Evolutionary conservation across 2,113 vertebrate species (phyloP).

Genomic region (Plotosus lineatus): DNA sequence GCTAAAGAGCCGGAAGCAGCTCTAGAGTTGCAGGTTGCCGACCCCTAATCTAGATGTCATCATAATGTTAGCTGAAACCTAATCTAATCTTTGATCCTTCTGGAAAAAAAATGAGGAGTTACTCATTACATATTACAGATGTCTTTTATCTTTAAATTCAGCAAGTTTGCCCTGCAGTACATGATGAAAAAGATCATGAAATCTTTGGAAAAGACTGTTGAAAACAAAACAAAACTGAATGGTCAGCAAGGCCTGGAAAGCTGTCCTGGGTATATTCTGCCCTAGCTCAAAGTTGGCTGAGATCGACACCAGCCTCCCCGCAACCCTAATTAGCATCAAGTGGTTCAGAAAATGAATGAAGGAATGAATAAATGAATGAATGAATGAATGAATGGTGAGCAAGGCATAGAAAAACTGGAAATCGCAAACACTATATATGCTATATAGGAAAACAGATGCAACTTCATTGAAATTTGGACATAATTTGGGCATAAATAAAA

Average conservation of each 20-base stretch:
- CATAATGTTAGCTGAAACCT: too few relatives aligned
- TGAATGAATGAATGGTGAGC: too few relatives aligned
- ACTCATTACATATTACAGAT: neutral
- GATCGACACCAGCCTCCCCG: too few relatives aligned
- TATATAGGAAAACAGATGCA: constrained; percentile 12
- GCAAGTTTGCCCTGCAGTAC: neutral
- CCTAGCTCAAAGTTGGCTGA: too few relatives aligned
- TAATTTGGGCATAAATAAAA: neutral
- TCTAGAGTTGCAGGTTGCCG: too few relatives aligned
- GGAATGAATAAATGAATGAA: too few relatives aligned
- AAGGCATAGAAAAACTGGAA: neutral
- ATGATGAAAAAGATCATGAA: neutral
- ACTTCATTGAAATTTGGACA: neutral
- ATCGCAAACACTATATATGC: neutral
- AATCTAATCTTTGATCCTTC: too few relatives aligned
- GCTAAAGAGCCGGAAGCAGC: too few relatives aligned
- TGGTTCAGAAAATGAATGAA: too few relatives aligned
- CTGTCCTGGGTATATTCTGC: too few relatives aligned
- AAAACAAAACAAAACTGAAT: neutral
- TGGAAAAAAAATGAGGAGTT: neutral
- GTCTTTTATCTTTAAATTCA: neutral
- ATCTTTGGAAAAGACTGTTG: constrained; percentile 3
- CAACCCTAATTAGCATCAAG: too few relatives aligned
- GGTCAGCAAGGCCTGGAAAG: neutral
- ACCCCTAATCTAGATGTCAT: too few relatives aligned